Conservation (phyloP, 2,797 vertebrate species). For the Macrochelys suwanniensis region DNA sequence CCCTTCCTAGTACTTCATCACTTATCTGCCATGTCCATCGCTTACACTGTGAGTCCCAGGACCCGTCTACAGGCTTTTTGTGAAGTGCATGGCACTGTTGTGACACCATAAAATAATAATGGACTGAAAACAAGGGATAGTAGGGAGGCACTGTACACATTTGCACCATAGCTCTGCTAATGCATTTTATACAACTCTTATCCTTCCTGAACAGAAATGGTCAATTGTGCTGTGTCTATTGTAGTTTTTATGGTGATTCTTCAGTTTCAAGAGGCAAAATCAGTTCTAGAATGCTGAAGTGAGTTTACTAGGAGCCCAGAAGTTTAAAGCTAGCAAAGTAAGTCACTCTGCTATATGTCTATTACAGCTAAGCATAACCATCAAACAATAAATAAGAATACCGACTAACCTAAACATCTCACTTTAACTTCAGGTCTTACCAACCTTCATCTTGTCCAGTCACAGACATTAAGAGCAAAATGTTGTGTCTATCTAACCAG, state of each 20-base stretch:
- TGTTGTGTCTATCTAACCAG: constrained; percentile 12
- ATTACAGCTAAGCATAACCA: constrained; percentile 32
- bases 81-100: background rate
- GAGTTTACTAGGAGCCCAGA: constrained; percentile 19
- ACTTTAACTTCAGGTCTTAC: constrained; percentile 23
- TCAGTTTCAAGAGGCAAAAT: constrained; percentile 56
- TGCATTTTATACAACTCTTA: constrained; percentile 14
- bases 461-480: constrained; percentile 25
- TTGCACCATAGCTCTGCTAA: background rate
- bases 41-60: constrained; percentile 41
- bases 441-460: constrained; percentile 54
- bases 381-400: constrained; percentile 15
- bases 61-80: background rate
- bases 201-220: constrained; percentile 47
- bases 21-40: constrained; percentile 47
- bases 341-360: background rate
- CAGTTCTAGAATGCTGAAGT: constrained; percentile 48
- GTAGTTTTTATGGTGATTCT: constrained; percentile 51
- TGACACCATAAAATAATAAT: background rate
- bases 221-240: constrained; percentile 51
- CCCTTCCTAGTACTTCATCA: constrained; percentile 5
- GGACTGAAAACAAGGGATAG: background rate
- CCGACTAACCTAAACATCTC: background rate
- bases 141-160: background rate
- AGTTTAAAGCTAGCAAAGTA: constrained; percentile 33